These are phyloP conservation scores for Hemicordylus capensis DNA, from an alignment of 2,113 vertebrate genomes.

Conservation along the genomic window DNA sequence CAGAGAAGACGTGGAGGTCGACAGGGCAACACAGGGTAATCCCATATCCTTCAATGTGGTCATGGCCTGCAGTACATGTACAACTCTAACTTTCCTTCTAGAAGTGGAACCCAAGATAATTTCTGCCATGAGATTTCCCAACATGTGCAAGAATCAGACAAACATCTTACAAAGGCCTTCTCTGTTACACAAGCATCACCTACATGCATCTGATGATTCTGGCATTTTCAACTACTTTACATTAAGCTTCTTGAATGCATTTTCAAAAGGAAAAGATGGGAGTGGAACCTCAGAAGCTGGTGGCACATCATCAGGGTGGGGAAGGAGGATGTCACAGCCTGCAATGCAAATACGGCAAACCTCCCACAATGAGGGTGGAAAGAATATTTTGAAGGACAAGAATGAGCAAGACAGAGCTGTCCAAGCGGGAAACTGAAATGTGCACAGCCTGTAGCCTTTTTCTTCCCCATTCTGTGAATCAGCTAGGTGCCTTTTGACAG, in stretches of 20 bases:
- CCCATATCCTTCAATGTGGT: neutral
- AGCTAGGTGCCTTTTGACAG: conserved; percentile 13
- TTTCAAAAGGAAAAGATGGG: neutral
- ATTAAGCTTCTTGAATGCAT: neutral
- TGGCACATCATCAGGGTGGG: neutral
- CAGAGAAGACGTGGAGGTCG: too few species aligned
- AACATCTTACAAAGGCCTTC: neutral
- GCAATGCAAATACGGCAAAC: neutral
- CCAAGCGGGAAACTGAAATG: neutral
- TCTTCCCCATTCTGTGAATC: neutral
- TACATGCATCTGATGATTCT: neutral
- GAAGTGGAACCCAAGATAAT: neutral
- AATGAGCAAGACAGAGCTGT: neutral
- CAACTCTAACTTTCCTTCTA: neutral
- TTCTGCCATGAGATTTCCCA: neutral
- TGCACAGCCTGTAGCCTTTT: neutral
- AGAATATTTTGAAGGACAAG: neutral
- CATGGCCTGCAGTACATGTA: neutral
- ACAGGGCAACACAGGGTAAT: neutral
- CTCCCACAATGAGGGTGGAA: neutral
- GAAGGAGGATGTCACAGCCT: neutral
- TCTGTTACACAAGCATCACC: neutral
- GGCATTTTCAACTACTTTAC: neutral
- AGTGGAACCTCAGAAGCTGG: neutral
- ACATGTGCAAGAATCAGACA: neutral